Evolutionary conservation across 2,888 invertebrate species (phyloP).

Genomic region (Hipparchia sbordonii): DNA sequence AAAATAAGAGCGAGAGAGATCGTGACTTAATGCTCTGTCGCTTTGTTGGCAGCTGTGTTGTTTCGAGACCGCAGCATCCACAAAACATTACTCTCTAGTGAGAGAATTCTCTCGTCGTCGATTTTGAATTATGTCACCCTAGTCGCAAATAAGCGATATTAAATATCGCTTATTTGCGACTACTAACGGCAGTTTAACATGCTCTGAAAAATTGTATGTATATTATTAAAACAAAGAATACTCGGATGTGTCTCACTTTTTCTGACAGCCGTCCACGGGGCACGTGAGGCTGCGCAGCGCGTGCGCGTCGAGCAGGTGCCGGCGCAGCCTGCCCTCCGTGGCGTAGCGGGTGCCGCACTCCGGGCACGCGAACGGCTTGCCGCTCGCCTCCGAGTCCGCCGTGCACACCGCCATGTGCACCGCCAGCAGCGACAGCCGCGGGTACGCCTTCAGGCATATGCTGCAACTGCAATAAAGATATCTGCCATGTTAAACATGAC

Average conservation of each 20-base stretch:
- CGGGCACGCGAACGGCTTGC: conserved; percentile 59
- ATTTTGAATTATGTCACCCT: no score
- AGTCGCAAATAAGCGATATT: no score
- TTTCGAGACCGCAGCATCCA: no score
- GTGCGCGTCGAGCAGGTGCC: conserved; percentile 75
- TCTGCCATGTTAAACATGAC: no score
- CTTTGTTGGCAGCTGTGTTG: no score
- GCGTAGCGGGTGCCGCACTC: conserved; percentile 62
- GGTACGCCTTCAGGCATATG: conserved; percentile 78
- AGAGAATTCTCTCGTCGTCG: no score
- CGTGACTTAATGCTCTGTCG: no score
- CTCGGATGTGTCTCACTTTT: conserved; percentile 50
- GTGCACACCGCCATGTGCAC: conserved; percentile 79
- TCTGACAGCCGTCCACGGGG: conserved; percentile 58
- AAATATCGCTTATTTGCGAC: no score
- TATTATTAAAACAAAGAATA: background rate
- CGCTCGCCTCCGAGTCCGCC: conserved; percentile 45
- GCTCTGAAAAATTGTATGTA: no score
- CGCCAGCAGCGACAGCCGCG: conserved; percentile 78
- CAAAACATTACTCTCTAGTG: no score
- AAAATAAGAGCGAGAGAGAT: no score
- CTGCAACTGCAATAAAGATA: conserved; percentile 67
- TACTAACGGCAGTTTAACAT: no score
- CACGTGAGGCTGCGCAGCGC: conserved; percentile 61
- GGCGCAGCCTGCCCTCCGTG: conserved; percentile 69